A percentile compares a stretch with the other conserved stretches of the same genome.
Conservation (phyloP, 2,797 vertebrate genomes). For the Anas capensis region DNA sequence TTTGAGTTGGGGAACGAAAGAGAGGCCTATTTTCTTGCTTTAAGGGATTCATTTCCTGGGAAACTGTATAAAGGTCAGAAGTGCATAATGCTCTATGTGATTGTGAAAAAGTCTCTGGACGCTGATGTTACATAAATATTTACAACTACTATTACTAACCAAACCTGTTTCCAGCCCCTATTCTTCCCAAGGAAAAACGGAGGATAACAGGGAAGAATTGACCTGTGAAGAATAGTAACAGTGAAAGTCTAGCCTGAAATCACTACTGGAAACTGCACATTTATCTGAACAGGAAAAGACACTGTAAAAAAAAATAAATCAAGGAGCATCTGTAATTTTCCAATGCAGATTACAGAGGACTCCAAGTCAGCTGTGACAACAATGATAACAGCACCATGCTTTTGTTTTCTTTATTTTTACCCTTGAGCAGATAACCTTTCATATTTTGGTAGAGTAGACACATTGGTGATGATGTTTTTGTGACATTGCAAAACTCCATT, state of each 20-base stretch:
- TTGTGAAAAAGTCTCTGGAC: conserved; percentile 45
- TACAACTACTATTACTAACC: conserved; percentile 3
- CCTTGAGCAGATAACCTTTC: conserved; percentile 69
- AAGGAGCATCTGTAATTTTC: conserved; percentile 64
- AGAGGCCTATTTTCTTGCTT: conserved; percentile 14
- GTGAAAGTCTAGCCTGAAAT: background rate
- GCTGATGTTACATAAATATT: conserved; percentile 39
- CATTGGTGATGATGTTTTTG: background rate
- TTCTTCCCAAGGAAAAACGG: background rate
- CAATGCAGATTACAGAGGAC: conserved; percentile 10
- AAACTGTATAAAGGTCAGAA: conserved; percentile 58
- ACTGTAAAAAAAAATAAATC: background rate
- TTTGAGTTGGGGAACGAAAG: background rate
- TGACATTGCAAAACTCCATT: conserved; percentile 38
- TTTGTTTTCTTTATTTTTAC: conserved; percentile 67
- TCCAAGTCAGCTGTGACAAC: conserved; percentile 27
- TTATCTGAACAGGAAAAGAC: background rate
- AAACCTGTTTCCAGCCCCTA: background rate
- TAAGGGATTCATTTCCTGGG: conserved; percentile 42
- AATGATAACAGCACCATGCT: background rate
- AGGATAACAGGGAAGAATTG: background rate
- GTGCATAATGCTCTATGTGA: background rate
- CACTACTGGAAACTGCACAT: background rate
- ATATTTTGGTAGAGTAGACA: conserved; percentile 23
- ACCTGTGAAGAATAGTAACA: background rate